Evolutionary conservation across 2,888 invertebrate species (phyloP), one percentile per base, ranked within the genome.

Genomic region (Amblyjoppa fuscipennis): DNA sequence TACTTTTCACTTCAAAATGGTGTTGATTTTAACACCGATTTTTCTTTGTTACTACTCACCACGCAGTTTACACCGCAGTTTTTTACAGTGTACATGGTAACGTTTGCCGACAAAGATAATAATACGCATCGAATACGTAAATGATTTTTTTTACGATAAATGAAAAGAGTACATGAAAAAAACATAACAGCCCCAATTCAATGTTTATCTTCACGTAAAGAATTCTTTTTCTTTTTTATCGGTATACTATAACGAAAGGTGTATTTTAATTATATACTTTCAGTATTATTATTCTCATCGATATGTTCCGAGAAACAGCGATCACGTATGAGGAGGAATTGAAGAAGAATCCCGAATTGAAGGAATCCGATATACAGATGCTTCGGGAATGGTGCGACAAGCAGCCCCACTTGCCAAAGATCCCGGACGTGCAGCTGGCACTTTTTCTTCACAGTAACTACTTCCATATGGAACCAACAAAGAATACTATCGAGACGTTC

Each of bases 371-470:
- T 90, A 95, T 97, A 53, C 92, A 94, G 73, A 95, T 95, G 84
- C 92, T 97, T 13, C 90, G 95, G 61, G 95, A 95, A 41, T 97
- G 97, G 97, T 93, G 95, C 41, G 92, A 95, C 7, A 96, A 96
- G n/a, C 97, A 97, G 91, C 96, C 96, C 0, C 97, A 97, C 92
- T 93, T 97, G 80, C 96, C 96, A 0, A 92, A 95, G 88, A 95
- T 95, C 90, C 88, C 94, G 91, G 96, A 96, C 82, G 90, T 95
- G 73, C 96, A 96, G 85, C 94, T 96, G 11, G 95, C 96, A 71
- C 93, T 97, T 51, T 96, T 96, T 83, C 95, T 96, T 88, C 96
- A 97, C 92, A 96, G 97, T 91, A 97, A 97, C 93, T 95, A 95
- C 81, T 96, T 95, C 88, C 96, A 96, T 87, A 94, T 96, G 74